phyloP scores from a whole-genome alignment of 2,888 invertebrate species.

The Pediacus dermestoides region DNA sequence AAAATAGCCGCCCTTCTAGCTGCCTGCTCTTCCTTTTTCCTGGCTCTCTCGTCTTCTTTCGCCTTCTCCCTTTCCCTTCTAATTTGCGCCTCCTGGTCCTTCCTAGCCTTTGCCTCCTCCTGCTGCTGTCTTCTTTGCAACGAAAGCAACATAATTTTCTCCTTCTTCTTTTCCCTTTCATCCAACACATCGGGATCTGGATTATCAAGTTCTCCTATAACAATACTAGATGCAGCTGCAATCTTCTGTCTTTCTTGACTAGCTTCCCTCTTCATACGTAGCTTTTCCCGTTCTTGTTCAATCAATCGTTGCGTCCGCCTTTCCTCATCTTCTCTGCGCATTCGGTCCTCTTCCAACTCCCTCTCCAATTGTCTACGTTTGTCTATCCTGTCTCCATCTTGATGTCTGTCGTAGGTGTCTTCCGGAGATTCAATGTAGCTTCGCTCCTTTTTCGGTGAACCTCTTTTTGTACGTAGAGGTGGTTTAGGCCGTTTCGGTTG shows the following conservation, averaged over 20 bases:
- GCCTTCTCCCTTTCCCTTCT: conserved; percentile 72
- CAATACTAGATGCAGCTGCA: conserved; percentile 54
- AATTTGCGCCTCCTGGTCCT: conserved; percentile 77
- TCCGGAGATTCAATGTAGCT: conserved; percentile 36
- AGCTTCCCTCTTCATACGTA: conserved; percentile 47
- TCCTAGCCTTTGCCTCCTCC: conserved; percentile 79
- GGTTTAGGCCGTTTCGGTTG: conserved; percentile 87
- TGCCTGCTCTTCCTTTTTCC: conserved; percentile 79
- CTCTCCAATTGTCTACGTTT: conserved; percentile 49
- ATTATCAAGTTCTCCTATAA: conserved; percentile 64
- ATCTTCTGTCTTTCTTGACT: conserved; percentile 49
- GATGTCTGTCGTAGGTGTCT: conserved; percentile 26
- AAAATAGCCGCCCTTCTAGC: conserved; percentile 83
- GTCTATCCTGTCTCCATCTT: conserved; percentile 36
- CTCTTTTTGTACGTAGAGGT: conserved; percentile 70
- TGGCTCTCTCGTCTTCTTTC: conserved; percentile 69
- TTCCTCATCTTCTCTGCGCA: conserved; percentile 49
- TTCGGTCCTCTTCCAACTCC: conserved; percentile 50
- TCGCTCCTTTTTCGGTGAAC: conserved; percentile 73
- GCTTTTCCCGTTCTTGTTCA: conserved; percentile 46
- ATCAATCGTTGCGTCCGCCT: conserved; percentile 44
- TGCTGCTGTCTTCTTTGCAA: conserved; percentile 87
- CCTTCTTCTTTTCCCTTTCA: conserved; percentile 91
- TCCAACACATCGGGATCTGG: conserved; percentile 70
- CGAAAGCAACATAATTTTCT: conserved; percentile 84